Base-by-base conservation (phyloP, 2,888 invertebrate species). In the Sepiola atlantica region DNA sequence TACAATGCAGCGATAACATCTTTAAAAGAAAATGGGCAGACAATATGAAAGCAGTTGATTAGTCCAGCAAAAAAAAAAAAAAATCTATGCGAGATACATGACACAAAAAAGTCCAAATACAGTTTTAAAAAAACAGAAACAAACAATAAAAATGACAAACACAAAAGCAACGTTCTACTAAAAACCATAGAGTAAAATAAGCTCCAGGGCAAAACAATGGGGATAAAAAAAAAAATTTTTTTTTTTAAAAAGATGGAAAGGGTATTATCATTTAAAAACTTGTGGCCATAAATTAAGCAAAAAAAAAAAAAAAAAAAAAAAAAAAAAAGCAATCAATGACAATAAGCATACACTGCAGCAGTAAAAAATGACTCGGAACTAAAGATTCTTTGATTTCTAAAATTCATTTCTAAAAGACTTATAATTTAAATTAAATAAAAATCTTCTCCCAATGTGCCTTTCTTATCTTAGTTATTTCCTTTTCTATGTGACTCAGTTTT, bases 321-420 rank as follows among this genome's bases (percentile, higher is more conserved):
- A 20, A 57, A 57, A 57, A 21, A 20, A 21, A 24, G 24, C 20
- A 57, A 21, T n/a, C 10, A 12, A 77, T 16, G 32, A 18, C 77
- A 77, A n/a, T 32, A 18, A 77, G 77, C 77, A 77, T 77, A n/a
- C 32, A n/a, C 77, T 77, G 77, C 77, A 77, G n/a, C n/a, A 77
- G n/a, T 77, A 32, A 10, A n/a, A 77, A 77, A 77, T n/a, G 77
- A n/a, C 77, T 32, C 77, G 32, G 4, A 77, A 77, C n/a, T 77
- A n/a, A 77, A 77, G 77, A 77, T 77, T 77, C 77, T 77, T 77
- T 77, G 77, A 77, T 77, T 77, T 77, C 77, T 77, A 77, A 45
- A 45, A 45, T 77, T 14, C 14, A 61, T 61, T 28, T 10, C 24
- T 28, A 28, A 61, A 61, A 61, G 28, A 61, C 12, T 20, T 20